Conservation (phyloP, 2,113 vertebrate genomes). For the Connochaetes taurinus region DNA sequence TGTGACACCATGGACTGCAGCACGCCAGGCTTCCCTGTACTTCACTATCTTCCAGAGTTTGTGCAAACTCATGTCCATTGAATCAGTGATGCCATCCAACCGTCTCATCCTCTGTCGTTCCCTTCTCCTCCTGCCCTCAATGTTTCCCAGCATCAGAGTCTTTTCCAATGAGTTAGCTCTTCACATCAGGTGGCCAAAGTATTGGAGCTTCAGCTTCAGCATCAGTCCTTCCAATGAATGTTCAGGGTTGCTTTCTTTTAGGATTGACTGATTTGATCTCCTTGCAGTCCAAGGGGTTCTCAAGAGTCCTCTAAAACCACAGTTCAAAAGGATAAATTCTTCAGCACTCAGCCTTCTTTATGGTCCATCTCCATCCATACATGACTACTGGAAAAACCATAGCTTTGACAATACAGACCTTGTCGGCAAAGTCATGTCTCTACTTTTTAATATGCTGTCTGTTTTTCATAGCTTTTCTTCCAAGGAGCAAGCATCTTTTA, state of each 20-base stretch:
- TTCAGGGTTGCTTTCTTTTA: not conserved
- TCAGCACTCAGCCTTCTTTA: not conserved
- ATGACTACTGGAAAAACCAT: not conserved
- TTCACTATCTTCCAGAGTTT: not conserved
- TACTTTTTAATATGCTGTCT: not conserved
- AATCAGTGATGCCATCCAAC: not conserved
- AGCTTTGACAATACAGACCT: not conserved
- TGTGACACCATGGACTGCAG: not conserved
- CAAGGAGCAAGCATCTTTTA: not conserved
- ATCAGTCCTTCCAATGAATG: not conserved
- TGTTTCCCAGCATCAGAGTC: not conserved
- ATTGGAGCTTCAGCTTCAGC: not conserved
- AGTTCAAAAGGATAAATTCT: not conserved
- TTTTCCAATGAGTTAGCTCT: not conserved
- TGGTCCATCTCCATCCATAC: not conserved
- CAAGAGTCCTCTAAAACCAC: not conserved
- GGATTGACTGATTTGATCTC: not conserved
- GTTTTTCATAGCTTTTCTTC: not conserved
- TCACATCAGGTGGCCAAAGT: not conserved
- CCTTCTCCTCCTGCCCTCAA: not conserved
- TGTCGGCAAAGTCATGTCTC: not conserved
- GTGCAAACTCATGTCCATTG: not conserved
- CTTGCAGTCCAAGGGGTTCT: not conserved
- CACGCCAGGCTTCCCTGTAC: not conserved
- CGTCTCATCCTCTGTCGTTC: not conserved